A percentile compares a stretch with the other conserved stretches of the same genome.
These are phyloP conservation scores for Zaprionus obscuricornis DNA, from an alignment of 2,888 invertebrate species.

Conservation along the genomic window DNA sequence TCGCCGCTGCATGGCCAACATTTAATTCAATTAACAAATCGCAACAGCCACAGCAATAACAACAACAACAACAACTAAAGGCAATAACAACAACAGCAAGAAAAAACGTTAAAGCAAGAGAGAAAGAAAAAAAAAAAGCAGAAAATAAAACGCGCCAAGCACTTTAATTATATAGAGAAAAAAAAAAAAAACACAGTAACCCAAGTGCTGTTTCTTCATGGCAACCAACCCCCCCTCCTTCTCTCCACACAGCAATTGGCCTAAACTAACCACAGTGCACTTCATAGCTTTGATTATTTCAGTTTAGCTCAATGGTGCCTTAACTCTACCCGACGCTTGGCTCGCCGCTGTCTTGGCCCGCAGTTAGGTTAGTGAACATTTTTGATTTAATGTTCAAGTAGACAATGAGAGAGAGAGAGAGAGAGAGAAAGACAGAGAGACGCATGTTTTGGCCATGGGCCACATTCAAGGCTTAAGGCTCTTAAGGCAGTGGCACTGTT, in stretches of 20 bases:
- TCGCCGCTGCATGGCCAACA: slow-evolving; percentile 54
- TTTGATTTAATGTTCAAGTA: slow-evolving; percentile 32
- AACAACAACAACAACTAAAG: too few relatives aligned
- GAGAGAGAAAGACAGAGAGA: too few relatives aligned
- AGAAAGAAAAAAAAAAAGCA: slow-evolving; percentile 35
- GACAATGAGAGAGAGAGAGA: too few relatives aligned
- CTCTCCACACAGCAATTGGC: background rate
- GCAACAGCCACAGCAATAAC: slow-evolving; percentile 39
- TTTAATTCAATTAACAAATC: slow-evolving; percentile 79
- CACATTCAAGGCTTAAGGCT: background rate
- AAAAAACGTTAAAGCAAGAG: slow-evolving; percentile 24
- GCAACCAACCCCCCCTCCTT: background rate
- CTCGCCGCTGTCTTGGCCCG: background rate
- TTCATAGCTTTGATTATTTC: slow-evolving; percentile 45
- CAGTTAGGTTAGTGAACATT: slow-evolving; percentile 28
- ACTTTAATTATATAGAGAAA: slow-evolving; percentile 63
- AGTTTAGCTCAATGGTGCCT: slow-evolving; percentile 25
- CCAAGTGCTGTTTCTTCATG: background rate
- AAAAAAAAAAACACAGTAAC: slow-evolving; percentile 14
- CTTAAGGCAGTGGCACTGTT: background rate
- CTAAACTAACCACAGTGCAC: slow-evolving; percentile 39
- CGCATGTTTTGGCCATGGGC: slow-evolving; percentile 14
- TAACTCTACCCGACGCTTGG: slow-evolving; percentile 13
- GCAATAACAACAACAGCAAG: slow-evolving; percentile 14
- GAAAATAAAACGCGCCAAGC: slow-evolving; percentile 36